Evolutionary conservation across 2,113 vertebrate genomes (phyloP), one percentile per base, ranked within the genome.

Genomic region (Cynoglossus semilaevis): DNA sequence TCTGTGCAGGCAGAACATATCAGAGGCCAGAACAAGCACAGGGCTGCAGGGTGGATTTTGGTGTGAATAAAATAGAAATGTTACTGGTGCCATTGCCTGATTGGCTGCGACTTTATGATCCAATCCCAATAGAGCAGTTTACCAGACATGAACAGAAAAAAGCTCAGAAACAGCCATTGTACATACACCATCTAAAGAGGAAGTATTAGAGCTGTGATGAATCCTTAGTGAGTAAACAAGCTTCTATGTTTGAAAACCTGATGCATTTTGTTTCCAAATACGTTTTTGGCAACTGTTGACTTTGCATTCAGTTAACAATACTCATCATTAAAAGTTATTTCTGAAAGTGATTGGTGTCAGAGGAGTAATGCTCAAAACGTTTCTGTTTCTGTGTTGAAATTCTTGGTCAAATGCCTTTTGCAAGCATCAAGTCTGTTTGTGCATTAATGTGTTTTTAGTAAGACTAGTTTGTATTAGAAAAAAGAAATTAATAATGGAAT

Each of bases 341-440:
- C 22, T 29, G 22, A 29, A 29, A 29, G 22, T 29, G 22, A 29
- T 29, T 29, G 22, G 22, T 29, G 22, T n/a, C n/a, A n/a, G n/a
- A n/a, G n/a, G n/a, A n/a, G n/a, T 29, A 29, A 29, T 29, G 22
- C 22, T 29, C 22, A 29, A 29, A 29, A 29, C 6, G 22, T 29
- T 29, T 29, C 22, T 29, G 22, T 29, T 29, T 29, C 22, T 29
- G 22, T 29, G 22, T 29, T 29, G 6, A 29, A 29, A 29, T 29
- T 29, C 22, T 29, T 29, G 22, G 22, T 29, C 22, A 29, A 4
- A 4, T 29, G 22, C 22, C 22, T 29, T 75, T 66, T 9, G 19
- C 46, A 64, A 83, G 83, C 83, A 81, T 77, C 70, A 82, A 80
- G 78, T 83, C 62, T 67, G 55, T 81, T 19, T 71, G 45, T 74